phyloP scores from a whole-genome alignment of 2,888 invertebrate species.

The Volucella inflata region DNA sequence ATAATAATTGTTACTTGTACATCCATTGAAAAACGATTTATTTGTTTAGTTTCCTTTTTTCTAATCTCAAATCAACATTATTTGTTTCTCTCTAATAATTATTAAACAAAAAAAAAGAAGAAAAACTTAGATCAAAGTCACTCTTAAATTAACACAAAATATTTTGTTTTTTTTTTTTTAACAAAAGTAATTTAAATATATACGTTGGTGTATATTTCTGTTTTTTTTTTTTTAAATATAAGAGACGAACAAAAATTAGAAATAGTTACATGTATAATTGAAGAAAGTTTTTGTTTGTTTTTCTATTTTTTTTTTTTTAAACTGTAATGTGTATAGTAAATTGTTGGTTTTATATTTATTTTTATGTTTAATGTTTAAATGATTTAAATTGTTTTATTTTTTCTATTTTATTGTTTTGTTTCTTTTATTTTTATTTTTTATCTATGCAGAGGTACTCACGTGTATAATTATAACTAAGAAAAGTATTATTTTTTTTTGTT shows the following conservation, averaged over 20 bases:
- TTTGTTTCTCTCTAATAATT: conserved; percentile 71
- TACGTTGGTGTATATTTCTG: conserved; percentile 78
- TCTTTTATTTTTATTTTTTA: conserved; percentile 65
- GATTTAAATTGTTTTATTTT: conserved; percentile 47
- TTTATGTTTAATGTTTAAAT: conserved; percentile 38
- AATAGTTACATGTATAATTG: conserved; percentile 30
- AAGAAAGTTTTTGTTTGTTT: conserved; percentile 60
- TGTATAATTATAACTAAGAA: conserved; percentile 74
- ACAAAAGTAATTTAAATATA: conserved; percentile 11
- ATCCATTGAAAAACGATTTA: conserved; percentile 56
- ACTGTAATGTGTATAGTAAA: conserved; percentile 10
- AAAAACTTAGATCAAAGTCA: conserved; percentile 31
- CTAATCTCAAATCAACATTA: conserved; percentile 80
- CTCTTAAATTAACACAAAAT: conserved; percentile 78
- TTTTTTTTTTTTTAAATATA: conserved; percentile 33
- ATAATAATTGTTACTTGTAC: conserved; percentile 56
- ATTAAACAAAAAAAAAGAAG: neutral
- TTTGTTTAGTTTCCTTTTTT: conserved; percentile 36
- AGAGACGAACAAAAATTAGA: conserved; percentile 57
- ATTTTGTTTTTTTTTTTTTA: conserved; percentile 63
- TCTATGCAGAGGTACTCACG: conserved; percentile 77
- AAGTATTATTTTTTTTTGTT: conserved; percentile 61
- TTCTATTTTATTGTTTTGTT: conserved; percentile 51
- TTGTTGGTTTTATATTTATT: conserved; percentile 11
- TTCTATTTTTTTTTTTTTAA: conserved; percentile 35